These are phyloP conservation scores for Lithosia quadra DNA, from an alignment of 2,888 invertebrate genomes.

Conservation along the genomic window DNA sequence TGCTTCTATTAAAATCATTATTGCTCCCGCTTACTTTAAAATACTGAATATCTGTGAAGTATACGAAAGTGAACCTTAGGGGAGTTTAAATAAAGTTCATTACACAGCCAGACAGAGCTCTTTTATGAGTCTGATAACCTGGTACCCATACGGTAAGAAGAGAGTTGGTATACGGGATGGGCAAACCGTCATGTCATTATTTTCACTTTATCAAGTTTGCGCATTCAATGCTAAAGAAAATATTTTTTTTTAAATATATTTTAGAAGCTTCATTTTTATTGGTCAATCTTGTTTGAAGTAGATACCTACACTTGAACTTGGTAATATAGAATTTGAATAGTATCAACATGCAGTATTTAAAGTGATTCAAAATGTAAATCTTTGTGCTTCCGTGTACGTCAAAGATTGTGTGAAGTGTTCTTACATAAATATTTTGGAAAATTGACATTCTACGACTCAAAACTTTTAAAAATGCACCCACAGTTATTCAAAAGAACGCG, in stretches of 20 bases:
- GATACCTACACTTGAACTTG: too few relatives aligned
- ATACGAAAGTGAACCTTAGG: conserved; percentile 29
- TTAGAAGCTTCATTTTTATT: too few relatives aligned
- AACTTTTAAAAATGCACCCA: background rate
- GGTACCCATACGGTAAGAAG: conserved; percentile 58
- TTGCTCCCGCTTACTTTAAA: background rate
- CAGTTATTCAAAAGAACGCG: background rate
- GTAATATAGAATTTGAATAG: background rate
- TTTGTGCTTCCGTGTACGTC: background rate
- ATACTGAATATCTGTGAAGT: background rate
- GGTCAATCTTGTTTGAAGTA: too few relatives aligned
- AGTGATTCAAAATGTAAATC: background rate
- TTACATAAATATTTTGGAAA: background rate
- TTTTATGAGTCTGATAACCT: conserved; percentile 55
- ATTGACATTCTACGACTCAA: background rate
- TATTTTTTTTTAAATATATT: too few relatives aligned
- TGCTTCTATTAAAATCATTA: conserved; percentile 22
- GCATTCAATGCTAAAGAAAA: too few relatives aligned
- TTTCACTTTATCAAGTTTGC: too few relatives aligned
- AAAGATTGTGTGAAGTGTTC: background rate
- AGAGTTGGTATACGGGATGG: conserved; percentile 68
- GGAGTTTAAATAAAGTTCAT: conserved; percentile 1
- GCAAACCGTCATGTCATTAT: conserved; percentile 26
- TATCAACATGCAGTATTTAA: background rate
- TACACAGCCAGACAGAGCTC: conserved; percentile 20